Evolutionary conservation across 2,888 invertebrate species (phyloP), one percentile per base, ranked within the genome.

Genomic region (Drosophila subsilvestris): DNA sequence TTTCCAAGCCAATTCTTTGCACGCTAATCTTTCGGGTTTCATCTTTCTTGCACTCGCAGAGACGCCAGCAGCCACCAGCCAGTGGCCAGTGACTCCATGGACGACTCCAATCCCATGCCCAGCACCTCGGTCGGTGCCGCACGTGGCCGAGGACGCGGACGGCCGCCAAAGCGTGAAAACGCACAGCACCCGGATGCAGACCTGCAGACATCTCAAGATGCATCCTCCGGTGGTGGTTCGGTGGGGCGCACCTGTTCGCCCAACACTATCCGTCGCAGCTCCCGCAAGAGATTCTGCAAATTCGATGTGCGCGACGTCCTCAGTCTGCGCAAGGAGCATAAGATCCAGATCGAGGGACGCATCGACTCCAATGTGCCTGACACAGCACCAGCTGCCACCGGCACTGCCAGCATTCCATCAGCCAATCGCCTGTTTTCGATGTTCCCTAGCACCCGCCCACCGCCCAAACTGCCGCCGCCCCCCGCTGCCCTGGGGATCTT

Each of bases 301-400:
- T 92, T 92, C 58, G 92, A 92, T 74, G 91, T 92, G 1, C 82
- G 90, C 0, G 91, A 92, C 65, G 80, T 92, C 60, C 73, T 92
- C 8, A 91, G 91, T 50, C 91, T 91, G 71, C 84, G 91, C 7
- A 91, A 90, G 44, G 84, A 82, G 17, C 90, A 90, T 67, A 91
- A 91, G 76, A 91, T 91, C 56, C 91, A 91, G 71, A 91, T 91
- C 27, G 91, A 91, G 65, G 91, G 91, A 1, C 86, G 91, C 37
- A 91, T 91, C 18, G 91, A 91, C 73, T 91, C 91, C 2, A 91
- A 90, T 79, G 84, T 37, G n/a, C 37, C 37, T n/a, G 37, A 37
- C 14, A 14, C 14, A 53, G 22, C 20, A 12, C 43, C 42, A 18
- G 22, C 9, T 10, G 37, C 22, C 27, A 27, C 25, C 1, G 1